A percentile compares a stretch with the other conserved stretches of the same genome.
Conservation (phyloP, 2,888 invertebrate species). For the Ormia ochracea region DNA sequence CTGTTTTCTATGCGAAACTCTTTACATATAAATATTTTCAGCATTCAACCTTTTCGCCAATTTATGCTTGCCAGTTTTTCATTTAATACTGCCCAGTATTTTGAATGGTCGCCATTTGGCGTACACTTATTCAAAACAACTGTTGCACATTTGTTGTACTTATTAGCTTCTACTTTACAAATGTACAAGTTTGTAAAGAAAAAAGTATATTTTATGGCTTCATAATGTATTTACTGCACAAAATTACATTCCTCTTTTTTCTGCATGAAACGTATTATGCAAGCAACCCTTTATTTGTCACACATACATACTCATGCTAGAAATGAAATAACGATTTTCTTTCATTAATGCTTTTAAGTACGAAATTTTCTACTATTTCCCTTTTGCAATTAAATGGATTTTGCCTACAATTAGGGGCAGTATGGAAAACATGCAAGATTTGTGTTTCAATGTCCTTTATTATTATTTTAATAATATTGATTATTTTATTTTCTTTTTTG, state of each 20-base stretch:
- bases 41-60: constrained; percentile 2
- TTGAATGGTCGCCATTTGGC: constrained; percentile 15
- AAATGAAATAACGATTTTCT: too few relatives aligned
- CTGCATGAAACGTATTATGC: constrained; percentile 34
- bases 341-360: constrained; percentile 16
- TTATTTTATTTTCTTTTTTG: constrained; percentile 10
- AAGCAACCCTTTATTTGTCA: constrained; percentile 51
- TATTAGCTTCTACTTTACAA: constrained; percentile 12
- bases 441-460: background rate
- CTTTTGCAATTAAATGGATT: constrained; percentile 22
- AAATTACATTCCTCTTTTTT: background rate
- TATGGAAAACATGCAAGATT: background rate
- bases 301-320: background rate
- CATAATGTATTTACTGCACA: constrained; percentile 8
- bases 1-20: background rate
- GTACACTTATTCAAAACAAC: constrained; percentile 54
- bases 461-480: background rate
- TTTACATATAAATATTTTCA: constrained; percentile 15
- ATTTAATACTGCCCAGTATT: background rate
- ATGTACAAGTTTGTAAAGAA: background rate
- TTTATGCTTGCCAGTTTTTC: constrained; percentile 16
- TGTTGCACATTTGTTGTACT: constrained; percentile 49
- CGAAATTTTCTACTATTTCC: background rate
- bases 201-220: constrained; percentile 45
- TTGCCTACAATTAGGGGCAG: constrained; percentile 22